A percentile compares a stretch with the other conserved stretches of the same genome.
phyloP scores from a whole-genome alignment of 2,113 vertebrate species.

The Pygoscelis antarcticus region DNA sequence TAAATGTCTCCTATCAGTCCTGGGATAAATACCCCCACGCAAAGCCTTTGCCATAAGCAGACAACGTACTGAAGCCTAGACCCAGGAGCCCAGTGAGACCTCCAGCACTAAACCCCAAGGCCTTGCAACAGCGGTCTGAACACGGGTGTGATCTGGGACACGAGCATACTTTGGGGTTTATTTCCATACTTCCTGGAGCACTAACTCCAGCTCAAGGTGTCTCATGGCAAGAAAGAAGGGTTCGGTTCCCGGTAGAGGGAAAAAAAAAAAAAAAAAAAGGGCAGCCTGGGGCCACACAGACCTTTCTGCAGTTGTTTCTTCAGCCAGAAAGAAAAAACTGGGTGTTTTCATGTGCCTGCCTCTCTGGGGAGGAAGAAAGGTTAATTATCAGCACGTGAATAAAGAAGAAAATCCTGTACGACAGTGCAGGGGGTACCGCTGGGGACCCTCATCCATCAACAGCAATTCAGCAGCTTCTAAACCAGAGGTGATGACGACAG shows the following conservation, averaged over 20 bases:
- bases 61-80: background rate
- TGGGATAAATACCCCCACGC: background rate
- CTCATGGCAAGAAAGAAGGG: background rate
- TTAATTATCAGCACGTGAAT: background rate
- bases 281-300: background rate
- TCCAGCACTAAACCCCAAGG: background rate
- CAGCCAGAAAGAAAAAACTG: background rate
- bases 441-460: background rate
- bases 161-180: accelerated
- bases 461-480: background rate
- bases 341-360: background rate
- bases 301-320: background rate
- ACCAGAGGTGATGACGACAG: accelerated
- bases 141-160: background rate
- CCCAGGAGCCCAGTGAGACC: accelerated
- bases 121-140: background rate
- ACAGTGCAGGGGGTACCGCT: too few species aligned
- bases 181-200: background rate
- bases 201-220: background rate
- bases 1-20: background rate
- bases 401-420: background rate
- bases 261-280: background rate
- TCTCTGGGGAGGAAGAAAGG: background rate
- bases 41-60: background rate
- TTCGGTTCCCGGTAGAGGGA: background rate